Conservation (phyloP, 2,888 invertebrate genomes). For the Trachelus tabidus region DNA sequence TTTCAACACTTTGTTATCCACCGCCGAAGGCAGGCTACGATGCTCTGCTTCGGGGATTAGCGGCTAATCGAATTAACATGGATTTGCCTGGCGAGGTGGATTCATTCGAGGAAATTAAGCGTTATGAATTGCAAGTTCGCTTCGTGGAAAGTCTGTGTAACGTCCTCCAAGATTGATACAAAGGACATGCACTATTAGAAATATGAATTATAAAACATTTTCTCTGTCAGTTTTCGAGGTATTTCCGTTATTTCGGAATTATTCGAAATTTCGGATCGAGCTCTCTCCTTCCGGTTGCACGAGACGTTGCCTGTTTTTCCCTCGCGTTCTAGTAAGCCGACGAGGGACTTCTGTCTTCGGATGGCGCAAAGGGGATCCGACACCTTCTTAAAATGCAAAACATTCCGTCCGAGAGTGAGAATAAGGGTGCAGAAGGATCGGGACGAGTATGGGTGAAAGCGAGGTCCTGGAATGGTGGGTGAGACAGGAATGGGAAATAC, state of each 20-base stretch:
- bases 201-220: neutral
- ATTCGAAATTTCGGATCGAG: neutral
- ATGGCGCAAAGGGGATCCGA: slow-evolving; percentile 53
- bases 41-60: neutral
- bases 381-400: slow-evolving; percentile 65
- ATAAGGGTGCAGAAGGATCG: slow-evolving; percentile 12
- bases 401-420: slow-evolving; percentile 47
- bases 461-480: slow-evolving; percentile 7
- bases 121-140: neutral
- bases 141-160: neutral
- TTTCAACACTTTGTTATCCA: neutral
- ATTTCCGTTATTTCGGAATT: neutral
- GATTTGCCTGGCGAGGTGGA: neutral
- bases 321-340: slow-evolving; percentile 10
- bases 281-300: slow-evolving; percentile 8
- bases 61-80: neutral
- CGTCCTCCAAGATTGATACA: neutral
- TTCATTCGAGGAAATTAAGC: neutral
- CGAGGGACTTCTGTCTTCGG: slow-evolving; percentile 39
- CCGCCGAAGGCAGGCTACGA: neutral
- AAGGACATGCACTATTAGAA: neutral
- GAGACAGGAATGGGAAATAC: slow-evolving; percentile 26
- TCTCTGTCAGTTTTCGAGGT: neutral
- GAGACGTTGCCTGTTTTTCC: slow-evolving; percentile 15
- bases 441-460: slow-evolving; percentile 27